Base-by-base conservation (phyloP, 2,797 vertebrate species). In the Margarornis squamiger region DNA sequence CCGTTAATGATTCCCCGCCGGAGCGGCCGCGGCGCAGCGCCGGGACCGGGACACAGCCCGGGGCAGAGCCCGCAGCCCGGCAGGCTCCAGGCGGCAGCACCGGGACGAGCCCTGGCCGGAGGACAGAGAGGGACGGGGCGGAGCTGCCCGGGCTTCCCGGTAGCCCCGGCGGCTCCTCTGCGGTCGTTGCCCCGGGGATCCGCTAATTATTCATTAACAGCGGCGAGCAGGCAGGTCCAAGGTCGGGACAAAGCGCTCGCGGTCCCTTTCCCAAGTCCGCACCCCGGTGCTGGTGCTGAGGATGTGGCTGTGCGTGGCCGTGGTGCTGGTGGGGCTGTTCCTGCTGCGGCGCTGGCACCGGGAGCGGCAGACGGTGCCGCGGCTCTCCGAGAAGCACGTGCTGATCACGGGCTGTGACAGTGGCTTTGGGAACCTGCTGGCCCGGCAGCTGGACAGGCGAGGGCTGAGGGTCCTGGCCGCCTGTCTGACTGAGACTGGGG, bases 361-460 rank as follows among this genome's bases (percentile, higher is more conserved):
- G 45, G 95, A 95, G 75, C 92, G 81, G 12, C 86, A 95, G 75
- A 43, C 20, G 52, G 55, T 96, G 34, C 86, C 49, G 27, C 2
- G 49, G 15, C 49, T 51, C 12, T 29, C 14, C 14, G 78, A 88
- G 23, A 98, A 97, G 74, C 95, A 88, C 5, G 95, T 97, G 85
- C 88, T 98, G 78, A 97, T 92, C 79, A 97, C 96, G 1, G 97
- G 97, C 68, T 96, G 97, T 2, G 96, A 95, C 78, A 96, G 59
- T 17, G 95, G 94, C 55, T 99, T 99, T 2, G 99, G 99, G 54
- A 98, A 98, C 86, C 97, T 98, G 86, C 96, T 99, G 93, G 99
- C 95, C 0, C 92, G 58, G 76, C 72, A 91, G 49, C 77, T 95
- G 83, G 96, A 96, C 45, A 93, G 88, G 0, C 97, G 93, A 66